Percentiles rank a stretch among this genome's conserved stretches.
These are phyloP conservation scores for Leptinotarsa texana DNA, from an alignment of 1,140 invertebrate genomes.

Conservation along the genomic window DNA sequence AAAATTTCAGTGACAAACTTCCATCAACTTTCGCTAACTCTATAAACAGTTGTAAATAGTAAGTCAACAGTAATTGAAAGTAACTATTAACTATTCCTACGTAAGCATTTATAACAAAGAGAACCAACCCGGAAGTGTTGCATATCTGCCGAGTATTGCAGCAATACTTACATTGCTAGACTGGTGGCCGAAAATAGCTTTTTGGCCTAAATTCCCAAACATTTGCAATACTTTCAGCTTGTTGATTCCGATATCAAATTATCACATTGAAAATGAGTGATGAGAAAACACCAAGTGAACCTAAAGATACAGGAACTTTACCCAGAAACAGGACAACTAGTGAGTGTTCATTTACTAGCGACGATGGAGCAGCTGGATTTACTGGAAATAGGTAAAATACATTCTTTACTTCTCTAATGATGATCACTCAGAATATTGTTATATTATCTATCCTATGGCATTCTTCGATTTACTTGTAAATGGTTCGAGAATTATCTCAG, in stretches of 20 bases:
- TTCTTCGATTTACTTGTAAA: too few relatives aligned
- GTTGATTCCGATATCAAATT: constrained; percentile 10
- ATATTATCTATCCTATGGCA: too few relatives aligned
- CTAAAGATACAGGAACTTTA: constrained; percentile 40
- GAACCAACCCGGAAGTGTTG: constrained; percentile 4
- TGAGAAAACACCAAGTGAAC: constrained; percentile 34
- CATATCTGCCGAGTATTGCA: neutral
- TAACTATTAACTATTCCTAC: constrained; percentile 6
- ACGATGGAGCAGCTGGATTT: constrained; percentile 46
- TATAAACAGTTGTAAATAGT: neutral
- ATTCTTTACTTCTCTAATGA: neutral
- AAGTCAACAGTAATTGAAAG: constrained; percentile 5
- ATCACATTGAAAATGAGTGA: constrained; percentile 31
- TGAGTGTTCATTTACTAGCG: constrained; percentile 51
- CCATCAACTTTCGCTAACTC: neutral
- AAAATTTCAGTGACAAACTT: constrained; percentile 16
- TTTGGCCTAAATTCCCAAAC: constrained; percentile 26
- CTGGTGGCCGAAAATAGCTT: constrained; percentile 28
- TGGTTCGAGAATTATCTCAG: too few relatives aligned
- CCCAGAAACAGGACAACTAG: constrained; percentile 49
- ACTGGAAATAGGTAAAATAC: constrained; percentile 45
- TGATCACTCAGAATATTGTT: too few relatives aligned
- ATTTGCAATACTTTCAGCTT: constrained; percentile 19
- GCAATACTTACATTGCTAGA: constrained; percentile 20
- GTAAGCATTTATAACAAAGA: constrained; percentile 15